These are phyloP conservation scores for Noctua pronuba DNA, from an alignment of 2,888 invertebrate genomes.

Conservation along the genomic window DNA sequence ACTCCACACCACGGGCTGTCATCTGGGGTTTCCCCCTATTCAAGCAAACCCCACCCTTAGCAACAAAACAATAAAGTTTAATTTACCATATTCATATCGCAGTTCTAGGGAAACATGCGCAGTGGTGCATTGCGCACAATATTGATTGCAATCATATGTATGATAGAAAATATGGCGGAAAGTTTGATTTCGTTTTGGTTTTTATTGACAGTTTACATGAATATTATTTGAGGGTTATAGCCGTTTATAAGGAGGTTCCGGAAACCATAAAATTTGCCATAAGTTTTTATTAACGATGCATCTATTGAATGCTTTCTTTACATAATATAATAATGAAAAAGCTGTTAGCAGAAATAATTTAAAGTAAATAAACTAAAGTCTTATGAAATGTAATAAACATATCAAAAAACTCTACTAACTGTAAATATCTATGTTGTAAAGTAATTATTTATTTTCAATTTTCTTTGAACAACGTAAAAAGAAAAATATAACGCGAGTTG, in stretches of 20 bases:
- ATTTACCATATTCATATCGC: slow-evolving; percentile 53
- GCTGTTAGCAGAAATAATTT: neutral
- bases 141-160: slow-evolving; percentile 88
- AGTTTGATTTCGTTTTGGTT: slow-evolving; percentile 74
- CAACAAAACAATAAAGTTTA: slow-evolving; percentile 47
- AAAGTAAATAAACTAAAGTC: slow-evolving; percentile 1
- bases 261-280: neutral
- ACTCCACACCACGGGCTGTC: slow-evolving; percentile 80
- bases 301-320: neutral
- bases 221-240: slow-evolving; percentile 10
- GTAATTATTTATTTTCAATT: slow-evolving; percentile 4
- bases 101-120: slow-evolving; percentile 85
- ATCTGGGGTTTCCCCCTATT: slow-evolving; percentile 73
- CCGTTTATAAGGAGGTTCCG: neutral
- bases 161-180: slow-evolving; percentile 85
- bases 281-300: neutral
- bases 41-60: slow-evolving; percentile 54
- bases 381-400: neutral
- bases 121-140: slow-evolving; percentile 88
- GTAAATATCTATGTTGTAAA: slow-evolving; percentile 6
- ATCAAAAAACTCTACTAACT: neutral
- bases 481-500: neutral
- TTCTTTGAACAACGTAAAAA: slow-evolving; percentile 3
- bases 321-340: neutral
- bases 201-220: slow-evolving; percentile 56